Evolutionary conservation across 1,140 invertebrate genomes (phyloP), one percentile per base, ranked within the genome.

Genomic region (Lerema accius): DNA sequence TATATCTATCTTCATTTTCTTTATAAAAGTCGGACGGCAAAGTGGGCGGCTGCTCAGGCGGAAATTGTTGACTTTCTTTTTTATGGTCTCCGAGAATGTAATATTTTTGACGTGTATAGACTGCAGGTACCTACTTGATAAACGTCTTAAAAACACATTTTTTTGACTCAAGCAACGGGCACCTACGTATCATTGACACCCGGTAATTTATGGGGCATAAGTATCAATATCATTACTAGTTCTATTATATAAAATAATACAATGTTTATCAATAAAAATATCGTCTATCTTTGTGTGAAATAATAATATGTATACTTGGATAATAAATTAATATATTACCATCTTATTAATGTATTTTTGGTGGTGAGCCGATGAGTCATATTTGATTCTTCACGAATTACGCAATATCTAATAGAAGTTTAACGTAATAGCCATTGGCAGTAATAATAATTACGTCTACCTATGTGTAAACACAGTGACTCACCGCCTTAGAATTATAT

Each of bases 41-140:
- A 65, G 77, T 80, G 69, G 78, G 83, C 69, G 80, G 65, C 61
- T 70, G 53, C 68, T 73, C 73, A 72, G 67, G 69, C 73, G 73
- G 81, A 86, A 82, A 80, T 69, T 74, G 72, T 73, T 68, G 66
- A 78, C 86, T 89, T 87, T 86, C 86, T 89, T 87, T 89, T 89
- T 89, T 86, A 87, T 84, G 71, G 74, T 67, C 62, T 79, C 61
- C 59, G 69, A 82, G 73, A 82, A 82, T 71, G 76, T 80, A 71
- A 84, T 85, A 81, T 71, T 78, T 76, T 72, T 64, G 67, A 76
- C 55, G 67, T 71, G 46, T 65, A 61, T 23, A 32, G 28, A 7
- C 28, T 32, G 19, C 2, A 7, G 28, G 9, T 68, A 70, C 65
- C 53, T 69, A 70, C 65, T 58, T 69, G 70, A 72, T 67, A 67